phyloP scores from a whole-genome alignment of 2,888 invertebrate genomes.

The Tipula vernalis region DNA sequence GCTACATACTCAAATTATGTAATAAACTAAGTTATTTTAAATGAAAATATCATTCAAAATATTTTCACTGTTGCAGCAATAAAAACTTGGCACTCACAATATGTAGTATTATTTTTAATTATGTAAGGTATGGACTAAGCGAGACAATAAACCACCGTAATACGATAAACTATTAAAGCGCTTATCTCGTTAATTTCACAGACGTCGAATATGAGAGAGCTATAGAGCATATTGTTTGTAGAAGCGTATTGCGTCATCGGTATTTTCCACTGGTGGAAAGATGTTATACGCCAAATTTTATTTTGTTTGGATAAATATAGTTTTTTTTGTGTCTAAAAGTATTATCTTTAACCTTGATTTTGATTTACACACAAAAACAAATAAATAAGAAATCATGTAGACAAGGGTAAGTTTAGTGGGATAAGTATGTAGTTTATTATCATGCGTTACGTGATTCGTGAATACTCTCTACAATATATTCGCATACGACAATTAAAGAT shows the following conservation, averaged over 20 bases:
- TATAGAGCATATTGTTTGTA: not conserved
- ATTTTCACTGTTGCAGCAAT: not conserved
- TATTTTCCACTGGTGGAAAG: not conserved
- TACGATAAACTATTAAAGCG: not conserved
- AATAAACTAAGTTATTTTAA: not conserved
- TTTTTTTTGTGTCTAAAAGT: not conserved
- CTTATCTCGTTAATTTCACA: not conserved
- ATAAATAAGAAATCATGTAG: not conserved
- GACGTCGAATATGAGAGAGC: not conserved
- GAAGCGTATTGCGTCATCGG: not conserved
- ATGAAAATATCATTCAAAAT: not conserved
- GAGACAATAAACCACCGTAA: not conserved
- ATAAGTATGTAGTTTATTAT: not conserved
- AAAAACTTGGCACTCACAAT: not conserved
- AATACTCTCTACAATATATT: not conserved
- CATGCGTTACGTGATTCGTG: not conserved
- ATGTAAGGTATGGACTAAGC: not conserved
- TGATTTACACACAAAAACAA: not conserved
- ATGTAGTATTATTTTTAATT: not conserved
- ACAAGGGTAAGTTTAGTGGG: not conserved
- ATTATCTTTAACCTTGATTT: not conserved
- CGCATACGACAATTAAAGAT: not conserved
- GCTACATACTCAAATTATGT: not conserved
- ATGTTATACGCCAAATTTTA: not conserved
- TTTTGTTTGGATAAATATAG: not conserved